Evolutionary conservation across 2,888 invertebrate species (phyloP).

Genomic region (Neoaliturus tenellus): DNA sequence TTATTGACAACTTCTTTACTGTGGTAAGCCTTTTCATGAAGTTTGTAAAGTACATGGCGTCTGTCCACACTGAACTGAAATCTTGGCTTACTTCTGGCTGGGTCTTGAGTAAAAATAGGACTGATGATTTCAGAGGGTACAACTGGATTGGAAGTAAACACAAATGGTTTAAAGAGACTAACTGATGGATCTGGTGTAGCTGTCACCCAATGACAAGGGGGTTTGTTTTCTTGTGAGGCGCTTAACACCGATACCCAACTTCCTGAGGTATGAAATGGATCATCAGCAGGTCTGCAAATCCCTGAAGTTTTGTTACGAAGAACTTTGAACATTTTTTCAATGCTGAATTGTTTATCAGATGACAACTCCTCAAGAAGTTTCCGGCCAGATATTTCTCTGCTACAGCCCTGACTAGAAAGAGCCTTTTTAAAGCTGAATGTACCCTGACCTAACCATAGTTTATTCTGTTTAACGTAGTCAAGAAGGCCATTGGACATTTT

Average conservation of each 20-base stretch:
- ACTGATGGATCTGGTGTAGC: constrained; percentile 86
- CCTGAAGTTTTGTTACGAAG: constrained; percentile 80
- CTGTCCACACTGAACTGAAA: constrained; percentile 56
- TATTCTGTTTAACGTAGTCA: constrained; percentile 78
- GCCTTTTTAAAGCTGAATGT: constrained; percentile 81
- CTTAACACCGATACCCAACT: constrained; percentile 78
- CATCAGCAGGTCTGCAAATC: constrained; percentile 78
- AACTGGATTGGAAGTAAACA: constrained; percentile 80
- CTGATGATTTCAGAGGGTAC: constrained; percentile 82
- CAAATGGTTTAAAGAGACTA: constrained; percentile 89
- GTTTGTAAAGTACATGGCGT: constrained; percentile 54
- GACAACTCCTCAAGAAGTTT: constrained; percentile 74
- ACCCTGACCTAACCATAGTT: constrained; percentile 82
- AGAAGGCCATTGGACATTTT: constrained; percentile 79
- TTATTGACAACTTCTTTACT: not conserved
- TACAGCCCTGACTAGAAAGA: constrained; percentile 74
- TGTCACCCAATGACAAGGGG: constrained; percentile 89
- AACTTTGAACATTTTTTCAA: constrained; percentile 82
- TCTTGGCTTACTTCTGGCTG: constrained; percentile 65
- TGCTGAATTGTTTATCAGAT: constrained; percentile 75
- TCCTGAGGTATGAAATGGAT: constrained; percentile 78
- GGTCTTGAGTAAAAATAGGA: constrained; percentile 72
- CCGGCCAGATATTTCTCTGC: constrained; percentile 74
- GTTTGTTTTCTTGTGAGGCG: constrained; percentile 71
- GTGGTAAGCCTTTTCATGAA: constrained; percentile 52